These are phyloP conservation scores for Nesoenas mayeri DNA, from an alignment of 2,113 vertebrate species.

Conservation along the genomic window DNA sequence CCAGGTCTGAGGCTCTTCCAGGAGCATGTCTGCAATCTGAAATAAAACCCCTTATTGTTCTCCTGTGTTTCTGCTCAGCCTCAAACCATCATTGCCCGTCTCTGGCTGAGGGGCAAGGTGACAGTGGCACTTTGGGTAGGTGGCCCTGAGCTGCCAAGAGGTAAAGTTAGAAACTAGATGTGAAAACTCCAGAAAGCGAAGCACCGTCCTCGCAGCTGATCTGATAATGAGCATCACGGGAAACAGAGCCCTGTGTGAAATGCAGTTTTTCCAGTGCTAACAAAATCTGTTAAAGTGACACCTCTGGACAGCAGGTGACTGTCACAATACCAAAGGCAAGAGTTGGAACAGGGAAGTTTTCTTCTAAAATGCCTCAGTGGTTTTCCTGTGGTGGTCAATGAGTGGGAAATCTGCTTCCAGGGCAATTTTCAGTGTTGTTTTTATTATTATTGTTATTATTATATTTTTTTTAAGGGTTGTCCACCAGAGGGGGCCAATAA, in stretches of 20 bases:
- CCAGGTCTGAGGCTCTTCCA: neutral
- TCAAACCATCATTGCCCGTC: fast-evolving
- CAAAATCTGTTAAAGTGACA: neutral
- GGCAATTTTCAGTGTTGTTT: neutral
- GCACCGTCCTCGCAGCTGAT: fast-evolving
- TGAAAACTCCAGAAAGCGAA: neutral
- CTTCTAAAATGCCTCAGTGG: neutral
- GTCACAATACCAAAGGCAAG: neutral
- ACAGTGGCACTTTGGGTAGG: neutral
- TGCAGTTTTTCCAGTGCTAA: neutral
- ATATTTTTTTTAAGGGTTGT: neutral
- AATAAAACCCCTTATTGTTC: neutral
- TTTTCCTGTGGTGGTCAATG: neutral
- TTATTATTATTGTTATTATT: neutral
- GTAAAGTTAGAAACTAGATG: neutral
- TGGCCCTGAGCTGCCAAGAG: neutral
- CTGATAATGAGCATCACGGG: neutral
- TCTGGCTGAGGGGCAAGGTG: neutral
- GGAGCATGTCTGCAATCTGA: neutral
- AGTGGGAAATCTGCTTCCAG: neutral
- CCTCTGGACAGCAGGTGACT: neutral
- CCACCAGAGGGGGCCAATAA: conserved; percentile 13
- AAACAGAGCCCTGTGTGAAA: neutral
- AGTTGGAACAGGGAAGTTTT: fast-evolving
- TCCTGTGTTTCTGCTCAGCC: fast-evolving